Conservation (phyloP, 2,797 vertebrate genomes). For the Helarctos malayanus region DNA sequence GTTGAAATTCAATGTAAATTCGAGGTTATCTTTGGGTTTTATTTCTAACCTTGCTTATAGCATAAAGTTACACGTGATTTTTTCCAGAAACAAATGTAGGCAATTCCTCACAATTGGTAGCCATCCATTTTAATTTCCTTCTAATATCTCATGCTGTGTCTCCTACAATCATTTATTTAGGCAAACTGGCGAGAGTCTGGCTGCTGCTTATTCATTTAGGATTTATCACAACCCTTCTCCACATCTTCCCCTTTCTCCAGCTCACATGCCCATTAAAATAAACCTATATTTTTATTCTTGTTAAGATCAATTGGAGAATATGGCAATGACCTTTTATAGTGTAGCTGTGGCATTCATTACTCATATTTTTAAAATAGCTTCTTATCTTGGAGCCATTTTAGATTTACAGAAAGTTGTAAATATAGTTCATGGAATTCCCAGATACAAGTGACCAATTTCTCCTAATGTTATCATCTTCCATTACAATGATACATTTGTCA, state of each 20-base stretch:
- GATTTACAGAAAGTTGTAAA: neutral
- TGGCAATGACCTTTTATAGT: neutral
- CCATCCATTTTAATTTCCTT: neutral
- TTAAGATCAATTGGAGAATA: neutral
- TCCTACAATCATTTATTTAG: neutral
- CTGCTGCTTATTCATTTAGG: neutral
- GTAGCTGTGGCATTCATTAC: neutral
- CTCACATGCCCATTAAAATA: neutral
- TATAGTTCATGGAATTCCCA: neutral
- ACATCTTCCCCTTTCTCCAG: too few species aligned
- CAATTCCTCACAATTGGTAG: neutral
- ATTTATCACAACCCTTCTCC: neutral
- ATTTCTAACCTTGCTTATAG: conserved; percentile 5
- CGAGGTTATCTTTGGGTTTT: conserved; percentile 34
- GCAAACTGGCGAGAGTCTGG: neutral
- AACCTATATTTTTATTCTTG: neutral
- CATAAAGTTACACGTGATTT: neutral
- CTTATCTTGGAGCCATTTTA: neutral
- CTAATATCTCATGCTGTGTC: neutral
- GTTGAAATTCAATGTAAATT: conserved; percentile 63
- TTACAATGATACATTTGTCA: neutral
- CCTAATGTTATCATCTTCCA: neutral
- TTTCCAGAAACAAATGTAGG: neutral
- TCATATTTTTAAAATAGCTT: neutral
- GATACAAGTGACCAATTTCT: neutral